Evolutionary conservation across 2,797 vertebrate genomes (phyloP).

Genomic region (Oreochromis mossambicus): DNA sequence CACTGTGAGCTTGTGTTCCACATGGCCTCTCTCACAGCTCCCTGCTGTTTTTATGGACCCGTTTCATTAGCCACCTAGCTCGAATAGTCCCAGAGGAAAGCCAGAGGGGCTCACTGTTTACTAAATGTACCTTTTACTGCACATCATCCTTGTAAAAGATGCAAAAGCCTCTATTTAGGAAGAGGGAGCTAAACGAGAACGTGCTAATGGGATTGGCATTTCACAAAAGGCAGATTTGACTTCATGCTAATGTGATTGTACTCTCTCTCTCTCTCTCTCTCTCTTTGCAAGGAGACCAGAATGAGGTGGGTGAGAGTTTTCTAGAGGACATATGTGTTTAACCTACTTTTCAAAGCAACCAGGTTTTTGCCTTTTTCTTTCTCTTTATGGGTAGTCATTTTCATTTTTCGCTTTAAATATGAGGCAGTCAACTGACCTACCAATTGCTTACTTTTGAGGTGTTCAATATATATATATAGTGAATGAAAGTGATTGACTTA

Average conservation of each 20-base stretch:
- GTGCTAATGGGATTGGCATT: constrained; percentile 75
- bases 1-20: constrained; percentile 6
- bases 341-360: constrained; percentile 7
- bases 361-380: background rate
- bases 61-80: constrained; percentile 70
- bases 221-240: constrained; percentile 74
- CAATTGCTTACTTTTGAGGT: background rate
- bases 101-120: constrained; percentile 55
- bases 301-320: constrained; percentile 47
- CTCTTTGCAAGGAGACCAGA: constrained; percentile 20
- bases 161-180: constrained; percentile 64
- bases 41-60: constrained; percentile 43
- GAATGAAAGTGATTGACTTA: background rate
- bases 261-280: constrained; percentile 17
- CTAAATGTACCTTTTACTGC: constrained; percentile 68
- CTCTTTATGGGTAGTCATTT: background rate
- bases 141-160: constrained; percentile 65
- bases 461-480: background rate
- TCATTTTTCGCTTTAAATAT: background rate
- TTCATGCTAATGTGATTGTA: constrained; percentile 70
- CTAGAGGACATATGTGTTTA: background rate
- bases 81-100: constrained; percentile 59
- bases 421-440: background rate
- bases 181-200: constrained; percentile 52
- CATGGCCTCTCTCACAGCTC: constrained; percentile 9